These are phyloP conservation scores for Wasmannia auropunctata DNA, from an alignment of 1,140 invertebrate genomes.

Conservation along the genomic window DNA sequence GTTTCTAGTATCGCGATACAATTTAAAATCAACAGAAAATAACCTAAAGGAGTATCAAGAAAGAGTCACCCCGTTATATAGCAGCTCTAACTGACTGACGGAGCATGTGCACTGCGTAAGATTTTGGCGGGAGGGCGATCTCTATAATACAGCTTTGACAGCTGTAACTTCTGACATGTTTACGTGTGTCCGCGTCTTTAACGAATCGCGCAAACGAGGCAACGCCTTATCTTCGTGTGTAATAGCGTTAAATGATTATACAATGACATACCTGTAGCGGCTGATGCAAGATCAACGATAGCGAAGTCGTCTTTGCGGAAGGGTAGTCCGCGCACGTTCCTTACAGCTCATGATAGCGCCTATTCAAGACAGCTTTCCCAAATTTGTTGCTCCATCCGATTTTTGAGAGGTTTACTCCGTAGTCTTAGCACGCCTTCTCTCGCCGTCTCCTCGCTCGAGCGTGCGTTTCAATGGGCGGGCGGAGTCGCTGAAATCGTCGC, in stretches of 20 bases:
- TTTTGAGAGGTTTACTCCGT: neutral
- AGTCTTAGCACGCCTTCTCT: neutral
- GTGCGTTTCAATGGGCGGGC: neutral
- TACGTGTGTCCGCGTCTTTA: neutral
- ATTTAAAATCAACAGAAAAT: neutral
- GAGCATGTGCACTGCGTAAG: constrained; percentile 69
- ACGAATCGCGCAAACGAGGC: neutral
- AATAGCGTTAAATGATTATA: neutral
- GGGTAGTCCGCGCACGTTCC: constrained; percentile 70
- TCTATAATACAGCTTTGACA: constrained; percentile 9
- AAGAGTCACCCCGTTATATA: neutral
- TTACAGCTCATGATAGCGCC: constrained; percentile 70
- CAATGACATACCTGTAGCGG: constrained; percentile 75
- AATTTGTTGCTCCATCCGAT: constrained; percentile 57
- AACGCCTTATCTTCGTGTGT: neutral
- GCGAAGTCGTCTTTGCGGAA: constrained; percentile 70
- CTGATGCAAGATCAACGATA: constrained; percentile 73
- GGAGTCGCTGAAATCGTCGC: neutral
- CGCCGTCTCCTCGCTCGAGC: neutral
- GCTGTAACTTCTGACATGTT: neutral
- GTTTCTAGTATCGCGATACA: neutral
- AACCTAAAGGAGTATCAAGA: neutral
- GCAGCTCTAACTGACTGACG: constrained; percentile 60
- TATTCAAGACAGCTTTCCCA: constrained; percentile 18
- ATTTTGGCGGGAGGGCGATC: constrained; percentile 76